Evolutionary conservation across 2,888 invertebrate species (phyloP).

Genomic region (Laothoe populi): DNA sequence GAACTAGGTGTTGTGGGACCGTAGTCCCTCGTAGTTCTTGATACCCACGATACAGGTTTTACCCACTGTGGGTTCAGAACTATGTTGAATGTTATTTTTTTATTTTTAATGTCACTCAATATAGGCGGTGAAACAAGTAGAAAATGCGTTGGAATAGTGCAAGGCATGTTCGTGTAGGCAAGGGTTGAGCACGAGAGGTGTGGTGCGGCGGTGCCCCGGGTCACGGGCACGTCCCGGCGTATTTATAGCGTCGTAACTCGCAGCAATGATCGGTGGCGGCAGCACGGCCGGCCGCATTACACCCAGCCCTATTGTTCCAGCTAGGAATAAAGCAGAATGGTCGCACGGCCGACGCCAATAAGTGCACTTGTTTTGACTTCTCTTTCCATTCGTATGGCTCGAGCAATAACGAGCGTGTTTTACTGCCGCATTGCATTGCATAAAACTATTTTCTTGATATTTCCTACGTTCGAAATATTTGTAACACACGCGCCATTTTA

Average conservation of each 20-base stretch:
- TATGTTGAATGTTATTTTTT: too few relatives aligned
- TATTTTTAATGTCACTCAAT: conserved; percentile 15
- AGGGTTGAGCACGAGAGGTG: conserved; percentile 15
- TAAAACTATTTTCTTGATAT: conserved; percentile 50
- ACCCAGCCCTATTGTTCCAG: conserved; percentile 73
- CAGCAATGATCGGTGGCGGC: conserved; percentile 72
- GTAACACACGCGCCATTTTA: conserved; percentile 33
- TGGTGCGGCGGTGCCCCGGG: conserved; percentile 48
- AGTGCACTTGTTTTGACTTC: conserved; percentile 69
- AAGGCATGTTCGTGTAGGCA: conserved; percentile 9
- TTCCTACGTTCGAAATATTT: conserved; percentile 45
- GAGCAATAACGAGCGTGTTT: conserved; percentile 56
- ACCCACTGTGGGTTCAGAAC: too few relatives aligned
- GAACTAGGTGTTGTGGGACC: too few relatives aligned
- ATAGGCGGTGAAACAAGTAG: conserved; percentile 20
- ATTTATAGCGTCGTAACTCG: conserved; percentile 82
- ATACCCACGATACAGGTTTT: too few relatives aligned
- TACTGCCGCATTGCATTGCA: conserved; percentile 64
- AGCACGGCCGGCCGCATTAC: conserved; percentile 66
- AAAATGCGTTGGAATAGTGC: conserved; percentile 25
- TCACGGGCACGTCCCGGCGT: conserved; percentile 77
- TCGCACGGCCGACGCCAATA: conserved; percentile 55
- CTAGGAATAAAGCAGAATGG: conserved; percentile 73
- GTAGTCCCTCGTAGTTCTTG: too few relatives aligned
- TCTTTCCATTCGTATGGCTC: conserved; percentile 51